Percentiles rank a stretch among this genome's conserved stretches.
These are phyloP conservation scores for Heliconius congener DNA, from an alignment of 1,140 invertebrate genomes.

Conservation along the genomic window DNA sequence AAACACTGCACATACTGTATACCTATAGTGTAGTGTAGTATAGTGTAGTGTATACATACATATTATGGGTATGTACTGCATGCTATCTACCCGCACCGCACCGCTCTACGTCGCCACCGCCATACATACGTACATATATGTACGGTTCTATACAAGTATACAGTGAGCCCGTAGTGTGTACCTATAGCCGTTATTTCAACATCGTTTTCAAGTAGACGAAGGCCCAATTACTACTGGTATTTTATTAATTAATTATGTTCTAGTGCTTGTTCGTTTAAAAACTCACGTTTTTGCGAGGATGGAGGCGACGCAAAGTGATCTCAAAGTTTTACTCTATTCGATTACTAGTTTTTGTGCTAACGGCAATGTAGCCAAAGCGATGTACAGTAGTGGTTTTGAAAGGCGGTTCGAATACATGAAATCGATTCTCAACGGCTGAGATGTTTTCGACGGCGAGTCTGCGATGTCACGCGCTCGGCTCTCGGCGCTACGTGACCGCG, in stretches of 20 bases:
- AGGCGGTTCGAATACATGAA: constrained; percentile 37
- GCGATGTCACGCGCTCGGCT: constrained; percentile 28
- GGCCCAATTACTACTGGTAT: constrained; percentile 17
- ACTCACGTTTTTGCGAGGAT: constrained; percentile 8
- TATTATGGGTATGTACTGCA: neutral
- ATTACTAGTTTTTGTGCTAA: constrained; percentile 5
- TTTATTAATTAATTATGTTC: constrained; percentile 14
- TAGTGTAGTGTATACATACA: neutral
- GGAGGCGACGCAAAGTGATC: constrained; percentile 4
- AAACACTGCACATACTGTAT: constrained; percentile 9
- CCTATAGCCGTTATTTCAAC: constrained; percentile 25
- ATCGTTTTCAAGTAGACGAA: constrained; percentile 23
- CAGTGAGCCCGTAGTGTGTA: constrained; percentile 4
- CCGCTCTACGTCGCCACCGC: constrained; percentile 2
- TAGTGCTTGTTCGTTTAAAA: constrained; percentile 10
- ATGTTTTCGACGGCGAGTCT: constrained; percentile 18
- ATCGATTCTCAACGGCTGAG: constrained; percentile 34
- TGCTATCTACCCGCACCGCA: neutral
- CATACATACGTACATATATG: constrained; percentile 3
- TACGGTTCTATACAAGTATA: neutral
- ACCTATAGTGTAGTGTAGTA: neutral
- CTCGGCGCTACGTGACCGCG: constrained; percentile 25
- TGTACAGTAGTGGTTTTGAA: constrained; percentile 32
- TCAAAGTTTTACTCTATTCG: constrained; percentile 10
- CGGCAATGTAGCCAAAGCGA: constrained; percentile 8